Conservation (phyloP, 2,888 invertebrate species). For the Gastracanthus pulcherrimus region DNA sequence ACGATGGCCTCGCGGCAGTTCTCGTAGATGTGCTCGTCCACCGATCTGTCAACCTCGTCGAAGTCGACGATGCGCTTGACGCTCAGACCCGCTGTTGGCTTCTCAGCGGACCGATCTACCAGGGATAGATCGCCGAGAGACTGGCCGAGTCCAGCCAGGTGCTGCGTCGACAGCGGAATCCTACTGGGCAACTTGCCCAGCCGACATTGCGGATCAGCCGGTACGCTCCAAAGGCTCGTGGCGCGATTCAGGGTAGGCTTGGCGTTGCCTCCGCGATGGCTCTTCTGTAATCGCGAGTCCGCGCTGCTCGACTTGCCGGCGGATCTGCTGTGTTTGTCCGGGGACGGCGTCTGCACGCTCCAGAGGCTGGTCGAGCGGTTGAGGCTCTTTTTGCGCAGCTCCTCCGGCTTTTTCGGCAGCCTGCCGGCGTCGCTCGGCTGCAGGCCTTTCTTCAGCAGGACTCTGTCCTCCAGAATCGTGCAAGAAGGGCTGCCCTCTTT, state of each 20-base stretch:
- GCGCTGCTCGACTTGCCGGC: constrained; percentile 19
- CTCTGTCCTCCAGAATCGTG: constrained; percentile 73
- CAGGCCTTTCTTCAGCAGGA: constrained; percentile 72
- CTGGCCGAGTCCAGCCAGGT: constrained; percentile 65
- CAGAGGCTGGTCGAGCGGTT: constrained; percentile 71
- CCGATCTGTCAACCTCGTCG: constrained; percentile 71
- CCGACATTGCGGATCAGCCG: constrained; percentile 58
- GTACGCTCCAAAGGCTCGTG: constrained; percentile 73
- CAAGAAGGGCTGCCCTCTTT: constrained; percentile 66
- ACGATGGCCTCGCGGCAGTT: constrained; percentile 67
- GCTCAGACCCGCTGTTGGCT: too few species aligned
- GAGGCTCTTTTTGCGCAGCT: constrained; percentile 65
- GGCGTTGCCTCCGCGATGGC: background rate
- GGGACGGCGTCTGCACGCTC: constrained; percentile 61
- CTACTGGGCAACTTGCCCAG: constrained; percentile 67
- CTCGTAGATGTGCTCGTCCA: constrained; percentile 71
- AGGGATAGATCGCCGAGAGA: constrained; percentile 75
- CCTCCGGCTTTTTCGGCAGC: constrained; percentile 69
- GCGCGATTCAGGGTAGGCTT: constrained; percentile 67
- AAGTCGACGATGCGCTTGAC: constrained; percentile 59
- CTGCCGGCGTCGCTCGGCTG: constrained; percentile 47
- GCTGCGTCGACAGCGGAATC: constrained; percentile 72
- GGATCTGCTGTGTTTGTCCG: constrained; percentile 9
- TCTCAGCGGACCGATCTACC: constrained; percentile 72
- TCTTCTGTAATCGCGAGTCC: constrained; percentile 44